phyloP scores from a whole-genome alignment of 2,797 vertebrate species.

The Perodicticus potto region DNA sequence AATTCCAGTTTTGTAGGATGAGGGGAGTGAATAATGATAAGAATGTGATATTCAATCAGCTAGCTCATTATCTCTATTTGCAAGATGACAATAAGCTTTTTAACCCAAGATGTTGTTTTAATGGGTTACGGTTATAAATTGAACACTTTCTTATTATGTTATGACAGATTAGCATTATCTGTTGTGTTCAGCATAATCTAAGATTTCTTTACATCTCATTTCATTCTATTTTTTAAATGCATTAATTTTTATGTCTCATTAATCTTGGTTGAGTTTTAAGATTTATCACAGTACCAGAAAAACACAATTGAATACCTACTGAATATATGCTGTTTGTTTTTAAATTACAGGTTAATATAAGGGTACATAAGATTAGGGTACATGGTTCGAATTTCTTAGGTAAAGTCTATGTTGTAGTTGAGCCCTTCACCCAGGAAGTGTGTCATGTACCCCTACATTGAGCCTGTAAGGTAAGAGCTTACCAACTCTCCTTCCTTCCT shows the following conservation, averaged over 20 bases:
- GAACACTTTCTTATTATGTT: not conserved
- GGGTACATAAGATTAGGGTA: too few relatives aligned
- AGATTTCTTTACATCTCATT: constrained; percentile 49
- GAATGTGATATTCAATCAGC: not conserved
- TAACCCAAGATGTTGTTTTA: not conserved
- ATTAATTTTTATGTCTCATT: constrained; percentile 21
- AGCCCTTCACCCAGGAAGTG: too few relatives aligned
- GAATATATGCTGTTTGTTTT: not conserved
- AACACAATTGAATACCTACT: not conserved
- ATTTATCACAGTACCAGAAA: constrained; percentile 26
- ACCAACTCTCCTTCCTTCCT: too few relatives aligned
- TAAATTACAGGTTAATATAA: too few relatives aligned
- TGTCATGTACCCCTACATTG: too few relatives aligned
- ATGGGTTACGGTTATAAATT: not conserved
- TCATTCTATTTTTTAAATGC: constrained; percentile 40
- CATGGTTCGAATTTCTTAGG: too few relatives aligned
- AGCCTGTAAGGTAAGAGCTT: too few relatives aligned
- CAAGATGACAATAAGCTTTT: not conserved
- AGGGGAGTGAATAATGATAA: not conserved
- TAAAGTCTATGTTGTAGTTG: too few relatives aligned
- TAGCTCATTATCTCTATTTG: constrained; percentile 15
- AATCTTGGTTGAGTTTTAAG: constrained; percentile 10
- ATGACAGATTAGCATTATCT: not conserved
- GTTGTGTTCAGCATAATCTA: constrained; percentile 4
- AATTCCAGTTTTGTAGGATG: not conserved